Evolutionary conservation across 2,888 invertebrate genomes (phyloP).

Genomic region (Andrena bicolor): DNA sequence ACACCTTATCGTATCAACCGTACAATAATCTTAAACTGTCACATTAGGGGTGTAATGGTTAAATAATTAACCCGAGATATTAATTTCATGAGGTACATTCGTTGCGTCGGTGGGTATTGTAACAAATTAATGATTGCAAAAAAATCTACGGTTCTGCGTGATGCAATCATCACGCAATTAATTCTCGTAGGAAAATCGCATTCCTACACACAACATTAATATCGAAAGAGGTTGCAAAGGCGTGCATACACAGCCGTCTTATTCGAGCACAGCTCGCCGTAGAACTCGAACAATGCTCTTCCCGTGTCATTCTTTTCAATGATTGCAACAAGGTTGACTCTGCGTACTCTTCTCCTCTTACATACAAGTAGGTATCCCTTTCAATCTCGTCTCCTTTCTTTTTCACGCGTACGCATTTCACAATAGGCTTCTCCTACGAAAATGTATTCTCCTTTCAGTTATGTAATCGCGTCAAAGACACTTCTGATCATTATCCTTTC

Average conservation of each 20-base stretch:
- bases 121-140: slow-evolving; percentile 7
- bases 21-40: background rate
- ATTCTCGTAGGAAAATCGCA: slow-evolving; percentile 53
- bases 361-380: background rate
- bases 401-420: slow-evolving; percentile 15
- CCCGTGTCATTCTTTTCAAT: slow-evolving; percentile 55
- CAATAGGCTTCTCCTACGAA: background rate
- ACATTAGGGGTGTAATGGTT: too few relatives aligned
- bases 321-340: slow-evolving; percentile 31
- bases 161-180: slow-evolving; percentile 55
- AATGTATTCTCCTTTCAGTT: slow-evolving; percentile 8
- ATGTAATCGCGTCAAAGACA: slow-evolving; percentile 9
- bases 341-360: background rate
- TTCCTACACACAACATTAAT: slow-evolving; percentile 46
- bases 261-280: slow-evolving; percentile 50
- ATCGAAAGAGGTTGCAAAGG: slow-evolving; percentile 39
- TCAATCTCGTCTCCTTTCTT: slow-evolving; percentile 33
- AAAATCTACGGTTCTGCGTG: slow-evolving; percentile 44
- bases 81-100: background rate
- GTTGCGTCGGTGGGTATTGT: background rate
- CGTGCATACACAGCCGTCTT: slow-evolving; percentile 36
- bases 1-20: background rate
- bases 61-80: background rate
- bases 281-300: slow-evolving; percentile 71
- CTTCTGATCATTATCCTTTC: background rate